These are phyloP conservation scores for Nycteola revayana DNA, from an alignment of 2,888 invertebrate species.

Conservation along the genomic window DNA sequence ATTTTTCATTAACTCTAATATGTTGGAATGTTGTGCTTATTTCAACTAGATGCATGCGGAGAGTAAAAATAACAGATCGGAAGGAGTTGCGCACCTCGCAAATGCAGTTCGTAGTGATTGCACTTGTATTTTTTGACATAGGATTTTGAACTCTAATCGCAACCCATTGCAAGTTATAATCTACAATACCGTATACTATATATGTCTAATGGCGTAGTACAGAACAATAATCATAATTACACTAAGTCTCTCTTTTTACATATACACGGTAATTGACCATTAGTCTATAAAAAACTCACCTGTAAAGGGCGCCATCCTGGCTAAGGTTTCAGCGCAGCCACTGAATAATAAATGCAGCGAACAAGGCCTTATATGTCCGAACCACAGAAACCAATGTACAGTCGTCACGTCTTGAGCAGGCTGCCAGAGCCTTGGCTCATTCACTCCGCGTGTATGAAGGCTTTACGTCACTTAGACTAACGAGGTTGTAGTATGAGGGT, in stretches of 20 bases:
- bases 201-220: no score
- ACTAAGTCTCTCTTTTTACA: no score
- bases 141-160: slow-evolving; percentile 5
- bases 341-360: slow-evolving; percentile 77
- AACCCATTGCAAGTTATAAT: no score
- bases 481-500: slow-evolving; percentile 64
- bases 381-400: slow-evolving; percentile 40
- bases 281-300: slow-evolving; percentile 51
- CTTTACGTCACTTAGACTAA: slow-evolving; percentile 69
- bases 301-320: slow-evolving; percentile 75
- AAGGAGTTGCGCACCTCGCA: slow-evolving; percentile 26
- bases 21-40: no score
- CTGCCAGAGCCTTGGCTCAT: slow-evolving; percentile 26
- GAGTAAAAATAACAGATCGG: slow-evolving; percentile 18
- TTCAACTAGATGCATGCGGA: slow-evolving; percentile 3
- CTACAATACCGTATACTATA: no score
- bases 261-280: slow-evolving; percentile 12
- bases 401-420: slow-evolving; percentile 29
- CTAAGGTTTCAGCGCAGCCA: slow-evolving; percentile 62
- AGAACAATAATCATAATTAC: no score
- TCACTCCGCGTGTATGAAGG: slow-evolving; percentile 49
- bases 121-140: slow-evolving; percentile 12
- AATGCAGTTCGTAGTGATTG: slow-evolving; percentile 27
- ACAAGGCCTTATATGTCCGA: slow-evolving; percentile 56
- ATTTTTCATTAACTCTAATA: no score